A percentile compares a stretch with the other conserved stretches of the same genome.
phyloP scores from a whole-genome alignment of 2,888 invertebrate genomes.

The Tridacna crocea region DNA sequence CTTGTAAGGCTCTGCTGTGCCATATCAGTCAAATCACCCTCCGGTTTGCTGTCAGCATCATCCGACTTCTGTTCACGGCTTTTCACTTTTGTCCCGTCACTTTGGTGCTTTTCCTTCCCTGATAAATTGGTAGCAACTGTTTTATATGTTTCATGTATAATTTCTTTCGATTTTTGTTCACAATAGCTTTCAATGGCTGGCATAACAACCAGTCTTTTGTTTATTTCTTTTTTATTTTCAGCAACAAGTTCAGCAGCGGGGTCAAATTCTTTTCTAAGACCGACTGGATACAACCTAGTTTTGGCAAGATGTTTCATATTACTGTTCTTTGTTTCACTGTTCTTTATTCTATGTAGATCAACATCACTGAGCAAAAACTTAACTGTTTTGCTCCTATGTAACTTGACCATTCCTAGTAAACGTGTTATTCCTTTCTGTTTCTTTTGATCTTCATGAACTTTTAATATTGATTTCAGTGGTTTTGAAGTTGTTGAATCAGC shows the following conservation, averaged over 20 bases:
- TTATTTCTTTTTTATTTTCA: background rate
- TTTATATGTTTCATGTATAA: background rate
- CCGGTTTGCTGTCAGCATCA: too few relatives aligned
- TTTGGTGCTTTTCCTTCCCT: too few relatives aligned
- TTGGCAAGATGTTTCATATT: slow-evolving; percentile 15
- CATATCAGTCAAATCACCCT: too few relatives aligned
- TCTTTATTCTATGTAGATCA: background rate
- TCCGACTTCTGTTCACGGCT: too few relatives aligned
- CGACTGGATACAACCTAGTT: background rate
- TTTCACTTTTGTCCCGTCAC: too few relatives aligned
- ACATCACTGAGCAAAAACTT: background rate
- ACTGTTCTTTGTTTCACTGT: background rate
- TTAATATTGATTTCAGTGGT: slow-evolving; percentile 12
- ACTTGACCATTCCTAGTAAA: background rate
- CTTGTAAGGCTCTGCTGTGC: too few relatives aligned
- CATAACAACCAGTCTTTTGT: background rate
- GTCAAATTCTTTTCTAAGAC: too few relatives aligned
- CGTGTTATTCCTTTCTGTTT: background rate
- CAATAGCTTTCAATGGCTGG: background rate
- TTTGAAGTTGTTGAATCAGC: background rate
- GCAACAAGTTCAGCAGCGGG: background rate
- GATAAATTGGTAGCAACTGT: background rate
- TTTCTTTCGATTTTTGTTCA: slow-evolving; percentile 1
- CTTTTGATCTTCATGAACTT: background rate
- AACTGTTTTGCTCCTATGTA: background rate